Base-by-base conservation (phyloP, 1,140 invertebrate genomes). In the Gonatopus flavifemur region DNA sequence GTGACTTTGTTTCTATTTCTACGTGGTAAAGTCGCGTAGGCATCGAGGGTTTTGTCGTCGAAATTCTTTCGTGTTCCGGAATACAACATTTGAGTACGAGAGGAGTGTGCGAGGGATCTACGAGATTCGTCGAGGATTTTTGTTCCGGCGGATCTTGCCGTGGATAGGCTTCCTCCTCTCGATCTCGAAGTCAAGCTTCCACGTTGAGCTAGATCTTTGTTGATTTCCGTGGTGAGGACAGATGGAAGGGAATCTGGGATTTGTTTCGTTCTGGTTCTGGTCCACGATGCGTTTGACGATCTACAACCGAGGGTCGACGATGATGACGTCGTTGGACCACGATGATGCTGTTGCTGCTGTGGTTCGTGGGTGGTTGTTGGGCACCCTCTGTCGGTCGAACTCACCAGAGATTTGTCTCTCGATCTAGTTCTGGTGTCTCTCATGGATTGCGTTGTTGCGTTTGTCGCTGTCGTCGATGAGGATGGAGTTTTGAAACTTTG, bases 21-120 rank as follows among this genome's bases (percentile, higher is more conserved):
- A n/a, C 90, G 80, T 0, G 89, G 89, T 8, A 91, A 66, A 0
- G 90, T 91, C 2, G 86, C 88, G 38, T 88, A 90, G 57, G 86
- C 85, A 45, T 89, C 86, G 4, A 86, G 75, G 0, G 84, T 76
- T 60, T 77, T 84, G 55, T 60, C 82, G 60, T 73, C 85, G 55
- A 66, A 49, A 59, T 61, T 75, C 59, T 59, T 73, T 24, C 49
- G 44, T 72, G 69, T 61, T 9, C 48, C 42, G 0, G 44, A 25
- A 30, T 62, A 61, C 13, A 59, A n/a, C 12, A 28, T 6, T 49
- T 52, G 28, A 21, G 53, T 9, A 2, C 48, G 31, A 18, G 56
- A 66, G n/a, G n/a, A n/a, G n/a, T n/a, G n/a, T n/a, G n/a, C n/a
- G 70, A 40, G 77, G 74, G 86, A 84, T 81, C 86, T 88, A 35